Evolutionary conservation across 1,140 invertebrate genomes (phyloP).

Genomic region (Bombus balteatus): DNA sequence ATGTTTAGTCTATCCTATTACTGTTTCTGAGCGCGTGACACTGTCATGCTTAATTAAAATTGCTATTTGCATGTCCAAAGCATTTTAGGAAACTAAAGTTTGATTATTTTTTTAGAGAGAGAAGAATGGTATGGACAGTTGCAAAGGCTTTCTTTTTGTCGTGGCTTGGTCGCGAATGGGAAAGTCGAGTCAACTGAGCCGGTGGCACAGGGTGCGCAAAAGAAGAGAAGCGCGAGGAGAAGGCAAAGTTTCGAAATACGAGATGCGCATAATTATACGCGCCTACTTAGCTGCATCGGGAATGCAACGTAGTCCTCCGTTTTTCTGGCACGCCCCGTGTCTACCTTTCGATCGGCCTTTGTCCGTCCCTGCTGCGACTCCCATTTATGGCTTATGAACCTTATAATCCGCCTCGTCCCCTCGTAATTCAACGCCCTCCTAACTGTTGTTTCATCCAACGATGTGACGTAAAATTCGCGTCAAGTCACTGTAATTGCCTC

Average conservation of each 20-base stretch:
- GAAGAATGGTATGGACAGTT: not conserved
- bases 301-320: constrained; percentile 60
- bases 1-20: no score
- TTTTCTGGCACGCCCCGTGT: constrained; percentile 64
- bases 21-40: no score
- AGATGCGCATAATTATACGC: constrained; percentile 69
- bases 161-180: not conserved
- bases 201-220: constrained; percentile 28
- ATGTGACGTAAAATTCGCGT: not conserved
- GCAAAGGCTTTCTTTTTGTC: constrained; percentile 1
- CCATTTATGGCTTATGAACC: constrained; percentile 41
- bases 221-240: constrained; percentile 32
- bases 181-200: constrained; percentile 12
- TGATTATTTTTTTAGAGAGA: no score
- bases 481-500: not conserved
- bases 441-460: not conserved
- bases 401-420: not conserved
- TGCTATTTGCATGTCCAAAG: not conserved
- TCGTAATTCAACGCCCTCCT: not conserved
- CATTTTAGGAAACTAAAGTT: not conserved
- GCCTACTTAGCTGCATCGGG: constrained; percentile 68
- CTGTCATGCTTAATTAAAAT: not conserved
- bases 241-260: constrained; percentile 65
- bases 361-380: constrained; percentile 7
- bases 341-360: constrained; percentile 57